Percentiles rank a stretch among this genome's conserved stretches.
Conservation (phyloP, 2,888 invertebrate genomes). For the Temnothorax rugatulus region DNA sequence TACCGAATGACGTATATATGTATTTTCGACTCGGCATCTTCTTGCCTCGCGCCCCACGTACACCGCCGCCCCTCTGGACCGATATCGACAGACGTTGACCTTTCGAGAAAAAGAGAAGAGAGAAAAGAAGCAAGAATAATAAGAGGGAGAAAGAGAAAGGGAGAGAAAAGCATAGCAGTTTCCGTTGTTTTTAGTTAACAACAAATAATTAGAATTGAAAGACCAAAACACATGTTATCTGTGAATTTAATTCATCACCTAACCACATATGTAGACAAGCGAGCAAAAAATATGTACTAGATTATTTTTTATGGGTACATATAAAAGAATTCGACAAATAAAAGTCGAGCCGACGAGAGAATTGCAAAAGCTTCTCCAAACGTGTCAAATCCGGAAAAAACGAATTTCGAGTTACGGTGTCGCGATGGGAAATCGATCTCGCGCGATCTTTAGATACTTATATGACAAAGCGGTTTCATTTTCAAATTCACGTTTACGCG, state of each 20-base stretch:
- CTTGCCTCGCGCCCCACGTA: conserved; percentile 36
- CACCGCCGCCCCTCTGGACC: conserved; percentile 51
- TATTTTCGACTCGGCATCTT: conserved; percentile 83
- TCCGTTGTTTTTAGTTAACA: background rate
- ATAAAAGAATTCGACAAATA: background rate
- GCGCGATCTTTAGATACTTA: conserved; percentile 1
- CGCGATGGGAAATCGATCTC: conserved; percentile 8
- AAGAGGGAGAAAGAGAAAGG: background rate
- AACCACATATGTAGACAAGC: background rate
- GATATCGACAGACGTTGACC: conserved; percentile 74
- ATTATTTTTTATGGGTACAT: background rate
- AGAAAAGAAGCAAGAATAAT: background rate
- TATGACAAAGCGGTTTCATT: conserved; percentile 28
- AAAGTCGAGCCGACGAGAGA: background rate
- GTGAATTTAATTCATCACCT: background rate
- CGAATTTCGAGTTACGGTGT: background rate
- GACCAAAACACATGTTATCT: background rate
- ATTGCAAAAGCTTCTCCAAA: background rate
- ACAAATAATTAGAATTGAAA: background rate
- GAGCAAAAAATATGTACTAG: background rate
- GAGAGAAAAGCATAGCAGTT: background rate
- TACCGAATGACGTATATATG: conserved; percentile 74
- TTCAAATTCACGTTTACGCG: conserved; percentile 14
- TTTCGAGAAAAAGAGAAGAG: background rate
- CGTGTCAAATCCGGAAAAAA: background rate